Evolutionary conservation across 2,797 vertebrate species (phyloP), one percentile per base, ranked within the genome.

Genomic region (Cheirogaleus major): DNA sequence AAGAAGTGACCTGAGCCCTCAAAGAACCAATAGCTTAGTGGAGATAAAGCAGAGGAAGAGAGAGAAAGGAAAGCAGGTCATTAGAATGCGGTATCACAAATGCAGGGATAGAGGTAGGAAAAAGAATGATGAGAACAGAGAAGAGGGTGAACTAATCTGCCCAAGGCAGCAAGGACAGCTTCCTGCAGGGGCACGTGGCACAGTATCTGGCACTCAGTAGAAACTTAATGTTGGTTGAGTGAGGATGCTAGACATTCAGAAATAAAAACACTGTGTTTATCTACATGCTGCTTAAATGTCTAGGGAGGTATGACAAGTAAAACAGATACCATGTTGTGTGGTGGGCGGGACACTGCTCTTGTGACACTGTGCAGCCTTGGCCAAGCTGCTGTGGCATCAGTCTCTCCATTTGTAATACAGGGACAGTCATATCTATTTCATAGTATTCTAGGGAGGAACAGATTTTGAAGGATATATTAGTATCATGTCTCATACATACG

Each of bases 291-390:
- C n/a, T 85, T 41, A 72, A 14, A 67, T 38, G 57, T 23, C 41
- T 38, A 52, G 4, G 22, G 4, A 70, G 15, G 1, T 20, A 30
- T 25, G 38, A 20, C 6, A 80, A n/a, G 17, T 52, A n/a, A 88
- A 89, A 41, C 18, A 91, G 45, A 38, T 9, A 10, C 25, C 17
- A 23, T 13, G 7, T 5, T 9, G 7, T 17, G 5, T 63, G 50
- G 4, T 30, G 2, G 4, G 20, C 7, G 1, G 15, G 12, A 4
- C 65, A 55, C 9, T 52, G 1, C 27, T 57, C 25, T 9, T 32
- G 20, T 27, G 70, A n/a, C 45, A 13, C 8, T 48, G 0, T 41
- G 7, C 32, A 30, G 4, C n/a, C 50, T 35, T 70, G 18, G 2
- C n/a, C 76, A 69, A 63, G 3, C 25, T 45, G 30, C 61, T 50